Evolutionary conservation across 2,888 invertebrate genomes (phyloP), one percentile per base, ranked within the genome.

Genomic region (Eretmocerus hayati): DNA sequence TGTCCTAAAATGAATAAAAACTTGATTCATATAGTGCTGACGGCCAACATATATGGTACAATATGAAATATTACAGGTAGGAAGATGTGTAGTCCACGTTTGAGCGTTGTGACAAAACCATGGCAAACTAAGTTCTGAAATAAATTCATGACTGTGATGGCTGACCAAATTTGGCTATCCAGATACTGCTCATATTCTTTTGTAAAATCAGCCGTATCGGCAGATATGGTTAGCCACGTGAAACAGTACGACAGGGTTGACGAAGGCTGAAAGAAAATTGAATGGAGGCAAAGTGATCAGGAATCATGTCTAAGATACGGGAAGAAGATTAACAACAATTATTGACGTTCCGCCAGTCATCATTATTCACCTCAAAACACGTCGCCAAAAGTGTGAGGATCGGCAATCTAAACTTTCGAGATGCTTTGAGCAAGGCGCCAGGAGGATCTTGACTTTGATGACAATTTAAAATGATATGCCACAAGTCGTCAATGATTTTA

Each of bases 371-470:
- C 77, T 84, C 83, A 62, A 84, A 84, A 63, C 81, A 83, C 50
- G 81, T 80, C 13, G 84, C 84, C 35, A 85, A 73, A 50, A 85
- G 75, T 11, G 81, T 80, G 8, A 84, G 72, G 46, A 83, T 63
- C 0, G 84, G 83, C 56, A 79, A 79, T 22, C 76, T 72, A 51
- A 78, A 78, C 32, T 72, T 58, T 30, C 76, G 75, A 1, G 82
- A 79, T 5, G 81, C 80, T 13, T 77, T 75, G 15, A 83, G 63
- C 22, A 85, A 65, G 9, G 82, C 80, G 11, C 79, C 80, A 1
- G 83, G 83, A 13, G 84, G 84, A 69, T 84, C 84, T 53, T 80
- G 80, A 40, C 83, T 83, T 32, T 81, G 81, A 61, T 84, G 83
- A 57, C 83, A 83, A 30, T 78, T 77, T 15, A 83, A 77, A 44